phyloP scores from a whole-genome alignment of 1,140 invertebrate species.

The Brachystomella parvula region DNA sequence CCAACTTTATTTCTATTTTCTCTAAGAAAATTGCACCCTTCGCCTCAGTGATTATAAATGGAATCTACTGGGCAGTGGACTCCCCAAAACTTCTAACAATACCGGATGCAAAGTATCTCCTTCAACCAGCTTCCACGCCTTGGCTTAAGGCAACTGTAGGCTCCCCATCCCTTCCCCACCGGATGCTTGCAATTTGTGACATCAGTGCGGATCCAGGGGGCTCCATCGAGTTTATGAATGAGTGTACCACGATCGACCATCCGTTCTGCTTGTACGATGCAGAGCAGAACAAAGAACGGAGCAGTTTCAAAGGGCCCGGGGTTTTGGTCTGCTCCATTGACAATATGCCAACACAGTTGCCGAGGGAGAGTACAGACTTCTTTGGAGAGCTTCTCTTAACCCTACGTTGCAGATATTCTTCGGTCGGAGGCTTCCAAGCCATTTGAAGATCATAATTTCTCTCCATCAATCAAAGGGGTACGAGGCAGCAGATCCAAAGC shows the following conservation, averaged over 20 bases:
- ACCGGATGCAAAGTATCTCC: constrained; percentile 90
- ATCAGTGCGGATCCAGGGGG: constrained; percentile 98
- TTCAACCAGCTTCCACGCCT: constrained; percentile 77
- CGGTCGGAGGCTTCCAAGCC: constrained; percentile 78
- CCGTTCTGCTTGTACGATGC: constrained; percentile 98
- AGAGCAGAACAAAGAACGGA: constrained; percentile 91
- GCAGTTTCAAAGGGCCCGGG: constrained; percentile 88
- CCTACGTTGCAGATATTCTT: constrained; percentile 83
- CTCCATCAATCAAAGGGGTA: constrained; percentile 69
- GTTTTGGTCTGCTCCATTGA: constrained; percentile 98
- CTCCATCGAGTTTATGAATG: constrained; percentile 99
- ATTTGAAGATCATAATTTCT: constrained; percentile 69
- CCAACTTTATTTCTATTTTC: constrained; percentile 91
- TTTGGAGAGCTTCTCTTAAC: constrained; percentile 88
- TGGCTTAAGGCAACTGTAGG: constrained; percentile 81
- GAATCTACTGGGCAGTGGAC: constrained; percentile 97
- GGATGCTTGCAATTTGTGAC: constrained; percentile 87
- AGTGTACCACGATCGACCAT: constrained; percentile 98
- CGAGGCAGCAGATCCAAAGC: no score
- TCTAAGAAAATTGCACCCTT: constrained; percentile 96
- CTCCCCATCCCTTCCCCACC: constrained; percentile 79
- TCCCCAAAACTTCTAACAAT: constrained; percentile 93
- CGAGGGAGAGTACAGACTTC: constrained; percentile 92
- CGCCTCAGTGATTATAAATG: constrained; percentile 92
- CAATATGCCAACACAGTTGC: constrained; percentile 99